Evolutionary conservation across 2,888 invertebrate species (phyloP).

Genomic region (Gastrophysa polygoni): DNA sequence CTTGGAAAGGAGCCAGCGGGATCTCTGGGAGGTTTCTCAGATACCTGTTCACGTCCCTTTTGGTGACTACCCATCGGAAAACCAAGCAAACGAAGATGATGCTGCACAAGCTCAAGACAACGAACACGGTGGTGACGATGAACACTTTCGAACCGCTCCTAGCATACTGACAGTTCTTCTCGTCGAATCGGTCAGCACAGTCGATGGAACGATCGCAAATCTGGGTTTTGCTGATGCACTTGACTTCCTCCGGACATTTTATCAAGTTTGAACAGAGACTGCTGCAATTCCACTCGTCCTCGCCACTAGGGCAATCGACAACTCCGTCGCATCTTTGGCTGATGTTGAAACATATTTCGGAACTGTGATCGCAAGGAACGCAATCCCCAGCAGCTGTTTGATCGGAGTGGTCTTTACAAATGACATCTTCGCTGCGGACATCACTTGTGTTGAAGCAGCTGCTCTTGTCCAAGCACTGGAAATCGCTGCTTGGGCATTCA

Average conservation of each 20-base stretch:
- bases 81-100: constrained; percentile 27
- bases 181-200: constrained; percentile 28
- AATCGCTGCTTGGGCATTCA: constrained; percentile 24
- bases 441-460: constrained; percentile 29
- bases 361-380: constrained; percentile 18
- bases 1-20: constrained; percentile 29
- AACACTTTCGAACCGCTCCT: background rate
- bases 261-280: constrained; percentile 22
- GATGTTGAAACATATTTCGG: constrained; percentile 14
- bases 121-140: constrained; percentile 17
- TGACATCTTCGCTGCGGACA: constrained; percentile 15
- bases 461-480: constrained; percentile 29
- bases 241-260: constrained; percentile 26
- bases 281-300: constrained; percentile 32
- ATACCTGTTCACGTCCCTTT: constrained; percentile 19
- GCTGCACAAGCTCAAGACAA: constrained; percentile 28
- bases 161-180: constrained; percentile 19
- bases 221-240: constrained; percentile 25
- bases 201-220: constrained; percentile 25
- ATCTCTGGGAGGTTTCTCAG: constrained; percentile 23
- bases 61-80: constrained; percentile 28
- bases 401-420: constrained; percentile 33
- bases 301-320: constrained; percentile 28
- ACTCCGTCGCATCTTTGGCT: constrained; percentile 25
- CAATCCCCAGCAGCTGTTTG: constrained; percentile 24